phyloP scores from a whole-genome alignment of 2,888 invertebrate species.

The Creontiades dilutus region DNA sequence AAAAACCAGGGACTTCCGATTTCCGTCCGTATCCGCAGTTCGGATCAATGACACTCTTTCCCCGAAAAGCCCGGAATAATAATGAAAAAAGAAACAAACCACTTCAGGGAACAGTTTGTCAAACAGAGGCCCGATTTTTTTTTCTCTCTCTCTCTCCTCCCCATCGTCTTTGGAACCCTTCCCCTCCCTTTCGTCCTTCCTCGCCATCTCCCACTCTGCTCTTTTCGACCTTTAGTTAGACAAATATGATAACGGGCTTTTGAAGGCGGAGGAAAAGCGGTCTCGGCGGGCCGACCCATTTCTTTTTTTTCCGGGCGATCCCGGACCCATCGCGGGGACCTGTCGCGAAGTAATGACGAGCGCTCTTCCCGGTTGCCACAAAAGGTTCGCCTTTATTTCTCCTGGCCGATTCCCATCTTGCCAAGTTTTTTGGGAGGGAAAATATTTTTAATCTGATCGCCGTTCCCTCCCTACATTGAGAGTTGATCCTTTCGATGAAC shows the following conservation, averaged over 20 bases:
- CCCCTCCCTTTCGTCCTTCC: not conserved
- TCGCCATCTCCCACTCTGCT: not conserved
- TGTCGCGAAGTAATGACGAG: conserved; percentile 13
- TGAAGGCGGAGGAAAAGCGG: conserved; percentile 28
- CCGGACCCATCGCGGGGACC: not conserved
- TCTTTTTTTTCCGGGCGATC: not conserved
- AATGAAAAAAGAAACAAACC: conserved; percentile 7
- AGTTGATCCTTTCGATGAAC: too few relatives aligned
- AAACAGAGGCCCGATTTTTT: conserved; percentile 24
- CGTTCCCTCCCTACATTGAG: too few relatives aligned
- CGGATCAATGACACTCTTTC: conserved; percentile 33
- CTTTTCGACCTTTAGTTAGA: not conserved
- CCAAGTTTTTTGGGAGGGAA: too few relatives aligned
- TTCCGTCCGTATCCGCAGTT: conserved; percentile 15
- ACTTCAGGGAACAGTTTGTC: conserved; percentile 34
- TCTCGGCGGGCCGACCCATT: not conserved
- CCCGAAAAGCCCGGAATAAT: not conserved
- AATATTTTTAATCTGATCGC: too few relatives aligned
- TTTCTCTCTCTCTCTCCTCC: not conserved
- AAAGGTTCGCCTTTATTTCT: not conserved
- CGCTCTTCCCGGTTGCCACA: not conserved
- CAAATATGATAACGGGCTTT: conserved; percentile 39
- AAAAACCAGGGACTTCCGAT: not conserved
- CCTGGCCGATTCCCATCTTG: not conserved
- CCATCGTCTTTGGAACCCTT: too few relatives aligned